Percentiles rank a stretch among this genome's conserved stretches.
phyloP scores from a whole-genome alignment of 1,140 invertebrate genomes.

The Drosophila sturtevanti region DNA sequence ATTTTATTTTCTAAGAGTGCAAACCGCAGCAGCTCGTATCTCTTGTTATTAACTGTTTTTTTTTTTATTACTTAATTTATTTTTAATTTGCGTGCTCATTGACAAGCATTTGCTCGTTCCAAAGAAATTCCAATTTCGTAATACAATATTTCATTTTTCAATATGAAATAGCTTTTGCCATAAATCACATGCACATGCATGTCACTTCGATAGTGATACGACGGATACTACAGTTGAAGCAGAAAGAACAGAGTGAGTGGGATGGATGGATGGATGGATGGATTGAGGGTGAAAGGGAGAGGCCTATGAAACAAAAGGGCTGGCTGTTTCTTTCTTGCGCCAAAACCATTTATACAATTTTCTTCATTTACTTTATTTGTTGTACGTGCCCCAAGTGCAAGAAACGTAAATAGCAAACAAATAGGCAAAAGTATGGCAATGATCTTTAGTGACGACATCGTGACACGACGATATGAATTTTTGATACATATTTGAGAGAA shows the following conservation, averaged over 20 bases:
- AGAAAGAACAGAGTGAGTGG: not conserved
- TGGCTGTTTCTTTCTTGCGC: not conserved
- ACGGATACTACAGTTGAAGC: not conserved
- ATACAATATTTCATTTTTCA: not conserved
- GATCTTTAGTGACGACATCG: not conserved
- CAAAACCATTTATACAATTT: slow-evolving; percentile 6
- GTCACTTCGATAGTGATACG: not conserved
- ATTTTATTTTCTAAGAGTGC: no score
- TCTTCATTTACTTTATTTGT: slow-evolving; percentile 8
- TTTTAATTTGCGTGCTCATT: not conserved
- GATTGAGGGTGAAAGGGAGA: not conserved
- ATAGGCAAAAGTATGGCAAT: not conserved
- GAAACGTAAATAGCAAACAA: slow-evolving; percentile 2
- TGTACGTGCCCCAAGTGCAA: slow-evolving; percentile 3
- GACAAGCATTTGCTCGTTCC: not conserved
- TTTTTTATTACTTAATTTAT: no score
- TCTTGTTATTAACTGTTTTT: no score
- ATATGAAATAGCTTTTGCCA: not conserved
- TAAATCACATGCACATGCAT: not conserved
- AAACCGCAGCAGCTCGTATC: no score
- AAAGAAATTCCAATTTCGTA: not conserved
- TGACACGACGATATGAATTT: not conserved
- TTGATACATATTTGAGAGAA: not conserved
- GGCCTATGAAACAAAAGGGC: not conserved
- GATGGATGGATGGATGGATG: not conserved